A percentile compares a stretch with the other conserved stretches of the same genome.
These are phyloP conservation scores for Labeo calbasu DNA, from an alignment of 2,797 vertebrate genomes.

Conservation along the genomic window DNA sequence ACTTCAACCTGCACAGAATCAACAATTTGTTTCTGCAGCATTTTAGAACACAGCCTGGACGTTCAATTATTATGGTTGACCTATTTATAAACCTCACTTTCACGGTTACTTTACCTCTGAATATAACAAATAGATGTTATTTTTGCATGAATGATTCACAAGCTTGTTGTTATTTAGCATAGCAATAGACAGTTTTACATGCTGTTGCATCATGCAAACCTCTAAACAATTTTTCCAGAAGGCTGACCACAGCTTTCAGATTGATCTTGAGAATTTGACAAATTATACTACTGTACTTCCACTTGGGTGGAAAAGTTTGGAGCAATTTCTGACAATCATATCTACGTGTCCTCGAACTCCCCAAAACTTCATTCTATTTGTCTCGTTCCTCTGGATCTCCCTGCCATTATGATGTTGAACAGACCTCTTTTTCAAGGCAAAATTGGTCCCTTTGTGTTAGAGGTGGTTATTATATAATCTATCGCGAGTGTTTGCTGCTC, in stretches of 20 bases:
- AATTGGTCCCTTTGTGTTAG: slow-evolving; percentile 80
- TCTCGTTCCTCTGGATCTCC: slow-evolving; percentile 59
- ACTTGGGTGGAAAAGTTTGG: background rate
- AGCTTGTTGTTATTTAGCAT: slow-evolving; percentile 27
- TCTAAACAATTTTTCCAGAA: background rate
- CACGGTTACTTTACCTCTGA: background rate
- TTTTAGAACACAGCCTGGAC: background rate
- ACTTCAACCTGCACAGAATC: background rate
- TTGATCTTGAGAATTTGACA: slow-evolving; percentile 2
- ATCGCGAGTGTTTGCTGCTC: slow-evolving; percentile 68
- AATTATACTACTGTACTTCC: slow-evolving; percentile 1
- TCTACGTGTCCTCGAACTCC: background rate
- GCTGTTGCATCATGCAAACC: slow-evolving; percentile 14
- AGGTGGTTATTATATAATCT: slow-evolving; percentile 73
- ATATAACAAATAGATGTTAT: slow-evolving; percentile 32
- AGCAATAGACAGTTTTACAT: slow-evolving; percentile 23
- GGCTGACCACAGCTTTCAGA: slow-evolving; percentile 5
- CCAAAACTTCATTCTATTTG: slow-evolving; percentile 13
- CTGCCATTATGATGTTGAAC: slow-evolving; percentile 71
- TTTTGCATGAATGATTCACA: slow-evolving; percentile 25
- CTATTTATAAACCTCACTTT: slow-evolving; percentile 33
- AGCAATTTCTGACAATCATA: slow-evolving; percentile 10
- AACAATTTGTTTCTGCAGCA: background rate
- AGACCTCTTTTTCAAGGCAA: slow-evolving; percentile 72
- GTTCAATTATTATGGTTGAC: slow-evolving; percentile 22